Percentiles rank a stretch among this genome's conserved stretches.
Evolutionary conservation across 2,888 invertebrate species (phyloP).

Genomic region (Margaritifera margaritifera): DNA sequence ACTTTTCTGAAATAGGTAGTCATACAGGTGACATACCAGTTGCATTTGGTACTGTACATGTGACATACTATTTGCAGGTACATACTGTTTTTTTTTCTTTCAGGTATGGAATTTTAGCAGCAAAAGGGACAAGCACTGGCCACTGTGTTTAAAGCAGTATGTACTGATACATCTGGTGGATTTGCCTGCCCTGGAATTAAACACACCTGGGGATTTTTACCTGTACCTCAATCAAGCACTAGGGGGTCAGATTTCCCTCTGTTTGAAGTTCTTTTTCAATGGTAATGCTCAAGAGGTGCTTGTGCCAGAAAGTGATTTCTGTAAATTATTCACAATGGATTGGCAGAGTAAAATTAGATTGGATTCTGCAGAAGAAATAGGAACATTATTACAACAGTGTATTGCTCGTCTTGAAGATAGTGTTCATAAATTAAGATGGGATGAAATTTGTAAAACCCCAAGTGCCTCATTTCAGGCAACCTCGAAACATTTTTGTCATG

Average conservation of each 20-base stretch:
- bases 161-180: too few relatives aligned
- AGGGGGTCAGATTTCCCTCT: constrained; percentile 25
- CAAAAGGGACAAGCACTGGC: too few relatives aligned
- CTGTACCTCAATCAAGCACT: constrained; percentile 28
- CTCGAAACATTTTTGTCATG: too few relatives aligned
- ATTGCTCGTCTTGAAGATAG: constrained; percentile 42
- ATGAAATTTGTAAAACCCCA: constrained; percentile 24
- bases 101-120: too few relatives aligned
- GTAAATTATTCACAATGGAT: constrained; percentile 43
- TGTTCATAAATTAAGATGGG: constrained; percentile 43
- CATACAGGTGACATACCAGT: too few relatives aligned
- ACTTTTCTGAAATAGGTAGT: too few relatives aligned
- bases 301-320: constrained; percentile 31
- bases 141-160: too few relatives aligned
- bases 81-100: too few relatives aligned
- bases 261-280: constrained; percentile 19
- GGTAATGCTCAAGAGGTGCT: constrained; percentile 15
- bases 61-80: too few relatives aligned
- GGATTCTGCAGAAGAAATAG: constrained; percentile 32
- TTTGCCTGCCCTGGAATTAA: too few relatives aligned
- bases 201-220: constrained; percentile 26
- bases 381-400: constrained; percentile 34
- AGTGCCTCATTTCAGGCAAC: too few relatives aligned
- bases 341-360: constrained; percentile 25
- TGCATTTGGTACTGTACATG: too few relatives aligned